These are phyloP conservation scores for Chaetura pelagica DNA, from an alignment of 2,113 vertebrate genomes.

Conservation along the genomic window DNA sequence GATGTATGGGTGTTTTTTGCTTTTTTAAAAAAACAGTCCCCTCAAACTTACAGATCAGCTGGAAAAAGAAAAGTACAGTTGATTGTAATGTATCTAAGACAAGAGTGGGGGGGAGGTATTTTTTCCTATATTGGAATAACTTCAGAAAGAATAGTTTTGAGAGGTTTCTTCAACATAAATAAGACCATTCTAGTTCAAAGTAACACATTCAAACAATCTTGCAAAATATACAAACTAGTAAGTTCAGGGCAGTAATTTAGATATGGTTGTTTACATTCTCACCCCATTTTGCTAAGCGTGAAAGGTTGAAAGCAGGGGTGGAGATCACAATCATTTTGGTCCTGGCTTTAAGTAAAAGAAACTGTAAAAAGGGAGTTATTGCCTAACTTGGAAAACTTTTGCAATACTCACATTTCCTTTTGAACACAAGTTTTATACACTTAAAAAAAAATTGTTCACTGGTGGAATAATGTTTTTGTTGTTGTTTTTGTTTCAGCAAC, in stretches of 20 bases:
- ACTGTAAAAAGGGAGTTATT: not conserved
- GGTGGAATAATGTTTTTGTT: not conserved
- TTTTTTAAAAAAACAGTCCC: not conserved
- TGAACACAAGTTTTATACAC: slow-evolving; percentile 34
- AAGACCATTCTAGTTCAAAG: slow-evolving; percentile 50
- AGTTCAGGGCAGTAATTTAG: slow-evolving; percentile 49
- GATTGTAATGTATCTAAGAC: not conserved
- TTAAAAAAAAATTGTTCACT: slow-evolving; percentile 40
- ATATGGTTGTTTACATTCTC: slow-evolving; percentile 55
- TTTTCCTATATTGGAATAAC: slow-evolving; percentile 26
- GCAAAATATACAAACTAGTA: slow-evolving; percentile 53
- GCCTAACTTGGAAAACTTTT: slow-evolving; percentile 11
- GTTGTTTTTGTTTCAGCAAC: not conserved
- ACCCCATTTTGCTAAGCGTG: slow-evolving; percentile 23
- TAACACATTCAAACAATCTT: slow-evolving; percentile 54
- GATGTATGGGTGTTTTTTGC: not conserved
- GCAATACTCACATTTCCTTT: not conserved
- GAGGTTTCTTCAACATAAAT: slow-evolving; percentile 42
- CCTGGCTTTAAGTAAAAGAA: slow-evolving; percentile 41
- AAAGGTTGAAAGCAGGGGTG: slow-evolving; percentile 22
- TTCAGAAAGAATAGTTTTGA: slow-evolving; percentile 62
- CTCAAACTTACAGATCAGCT: not conserved
- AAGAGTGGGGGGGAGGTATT: not conserved
- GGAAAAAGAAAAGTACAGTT: not conserved
- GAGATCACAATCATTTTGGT: slow-evolving; percentile 35